These are phyloP conservation scores for Gandaritis pyraliata DNA, from an alignment of 2,888 invertebrate species.

Conservation along the genomic window DNA sequence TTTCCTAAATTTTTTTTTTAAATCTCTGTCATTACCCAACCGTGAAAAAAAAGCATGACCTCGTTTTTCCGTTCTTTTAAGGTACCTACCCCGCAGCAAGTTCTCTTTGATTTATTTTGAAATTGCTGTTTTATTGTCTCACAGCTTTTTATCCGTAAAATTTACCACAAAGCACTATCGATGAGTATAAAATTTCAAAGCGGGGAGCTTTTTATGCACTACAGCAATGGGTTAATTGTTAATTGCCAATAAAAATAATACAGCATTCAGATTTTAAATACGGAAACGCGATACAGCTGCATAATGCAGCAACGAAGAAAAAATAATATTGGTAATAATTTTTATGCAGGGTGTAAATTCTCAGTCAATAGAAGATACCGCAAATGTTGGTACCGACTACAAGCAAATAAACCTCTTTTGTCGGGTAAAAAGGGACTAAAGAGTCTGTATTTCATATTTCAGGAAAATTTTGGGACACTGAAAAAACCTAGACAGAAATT, in stretches of 20 bases:
- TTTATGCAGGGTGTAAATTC: not conserved
- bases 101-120: conserved; percentile 53
- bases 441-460: too few species aligned
- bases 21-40: not conserved
- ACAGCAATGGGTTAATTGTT: conserved; percentile 76
- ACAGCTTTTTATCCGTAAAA: conserved; percentile 71
- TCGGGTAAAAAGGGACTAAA: too few species aligned
- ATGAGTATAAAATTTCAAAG: conserved; percentile 79
- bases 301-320: conserved; percentile 6
- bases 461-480: too few species aligned
- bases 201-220: conserved; percentile 68
- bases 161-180: conserved; percentile 69
- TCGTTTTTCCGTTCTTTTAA: conserved; percentile 46
- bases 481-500: too few species aligned
- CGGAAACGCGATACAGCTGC: conserved; percentile 54
- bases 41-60: conserved; percentile 40
- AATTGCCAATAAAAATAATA: conserved; percentile 83
- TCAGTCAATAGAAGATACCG: too few species aligned
- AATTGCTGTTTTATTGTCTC: conserved; percentile 55
- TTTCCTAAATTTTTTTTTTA: not conserved
- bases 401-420: too few species aligned
- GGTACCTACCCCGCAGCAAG: conserved; percentile 52
- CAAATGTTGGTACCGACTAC: too few species aligned
- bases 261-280: conserved; percentile 55
- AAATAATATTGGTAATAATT: too few species aligned